A percentile compares a stretch with the other conserved stretches of the same genome.
phyloP scores from a whole-genome alignment of 2,113 vertebrate species.

The Macaca mulatta region DNA sequence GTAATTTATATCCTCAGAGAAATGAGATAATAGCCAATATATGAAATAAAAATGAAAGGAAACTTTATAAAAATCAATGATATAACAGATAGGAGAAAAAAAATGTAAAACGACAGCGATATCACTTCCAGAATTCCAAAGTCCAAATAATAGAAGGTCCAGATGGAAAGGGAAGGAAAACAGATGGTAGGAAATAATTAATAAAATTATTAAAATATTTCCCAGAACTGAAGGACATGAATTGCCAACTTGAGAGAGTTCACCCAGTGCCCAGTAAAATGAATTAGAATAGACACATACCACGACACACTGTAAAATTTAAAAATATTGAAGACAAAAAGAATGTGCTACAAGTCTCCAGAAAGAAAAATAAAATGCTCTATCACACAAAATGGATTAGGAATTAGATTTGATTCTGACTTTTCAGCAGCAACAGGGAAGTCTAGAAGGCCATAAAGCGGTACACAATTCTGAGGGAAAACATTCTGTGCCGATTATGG shows the following conservation, averaged over 20 bases:
- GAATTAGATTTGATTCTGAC: background rate
- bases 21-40: background rate
- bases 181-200: constrained; percentile 72
- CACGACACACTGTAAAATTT: background rate
- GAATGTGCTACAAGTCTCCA: background rate
- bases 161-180: constrained; percentile 62
- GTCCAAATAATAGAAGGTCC: constrained; percentile 47
- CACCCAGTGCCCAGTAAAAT: background rate
- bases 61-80: background rate
- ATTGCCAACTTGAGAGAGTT: constrained; percentile 42
- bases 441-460: background rate
- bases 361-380: background rate
- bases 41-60: background rate
- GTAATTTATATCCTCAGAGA: background rate
- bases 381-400: background rate
- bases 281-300: background rate
- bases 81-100: background rate
- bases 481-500: rapidly evolving
- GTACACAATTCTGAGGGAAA: background rate
- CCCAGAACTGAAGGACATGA: background rate
- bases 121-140: constrained; percentile 13
- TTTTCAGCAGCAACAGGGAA: background rate
- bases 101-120: background rate
- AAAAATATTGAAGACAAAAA: background rate
- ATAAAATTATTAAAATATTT: constrained; percentile 63